These are phyloP conservation scores for Cyanoderma ruficeps DNA, from an alignment of 2,113 vertebrate species.

Conservation along the genomic window DNA sequence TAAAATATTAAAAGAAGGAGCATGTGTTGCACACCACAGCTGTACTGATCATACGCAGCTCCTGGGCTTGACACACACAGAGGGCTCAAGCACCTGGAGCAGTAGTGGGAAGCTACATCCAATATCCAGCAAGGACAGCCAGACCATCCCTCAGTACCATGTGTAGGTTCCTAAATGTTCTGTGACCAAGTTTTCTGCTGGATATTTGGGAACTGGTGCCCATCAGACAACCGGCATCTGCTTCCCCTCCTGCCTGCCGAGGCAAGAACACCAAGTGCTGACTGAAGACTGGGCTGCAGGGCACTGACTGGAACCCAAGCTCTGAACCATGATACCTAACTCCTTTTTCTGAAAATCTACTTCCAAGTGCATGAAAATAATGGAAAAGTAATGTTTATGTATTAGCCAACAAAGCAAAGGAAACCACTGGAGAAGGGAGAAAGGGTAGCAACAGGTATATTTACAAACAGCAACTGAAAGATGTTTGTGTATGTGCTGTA, in stretches of 20 bases:
- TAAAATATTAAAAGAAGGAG: background rate
- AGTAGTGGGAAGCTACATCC: background rate
- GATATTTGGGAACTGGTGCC: background rate
- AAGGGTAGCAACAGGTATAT: background rate
- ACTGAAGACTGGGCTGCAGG: background rate
- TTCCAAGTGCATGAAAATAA: background rate
- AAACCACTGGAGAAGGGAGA: background rate
- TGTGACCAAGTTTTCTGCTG: background rate
- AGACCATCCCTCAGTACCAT: background rate
- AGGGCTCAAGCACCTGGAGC: background rate
- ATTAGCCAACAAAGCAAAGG: background rate
- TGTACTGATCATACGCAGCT: background rate
- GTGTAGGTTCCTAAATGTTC: background rate
- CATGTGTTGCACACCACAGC: background rate
- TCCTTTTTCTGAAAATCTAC: background rate
- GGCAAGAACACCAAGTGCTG: background rate
- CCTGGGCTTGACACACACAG: background rate
- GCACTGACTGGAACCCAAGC: background rate
- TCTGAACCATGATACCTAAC: background rate
- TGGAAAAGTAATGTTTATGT: background rate
- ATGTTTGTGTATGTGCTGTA: background rate
- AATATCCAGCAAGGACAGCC: background rate
- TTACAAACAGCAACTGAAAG: background rate
- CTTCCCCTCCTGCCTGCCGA: background rate
- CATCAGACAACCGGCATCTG: background rate